These are phyloP conservation scores for Syngnathus acus DNA, from an alignment of 2,797 vertebrate species.

Conservation along the genomic window DNA sequence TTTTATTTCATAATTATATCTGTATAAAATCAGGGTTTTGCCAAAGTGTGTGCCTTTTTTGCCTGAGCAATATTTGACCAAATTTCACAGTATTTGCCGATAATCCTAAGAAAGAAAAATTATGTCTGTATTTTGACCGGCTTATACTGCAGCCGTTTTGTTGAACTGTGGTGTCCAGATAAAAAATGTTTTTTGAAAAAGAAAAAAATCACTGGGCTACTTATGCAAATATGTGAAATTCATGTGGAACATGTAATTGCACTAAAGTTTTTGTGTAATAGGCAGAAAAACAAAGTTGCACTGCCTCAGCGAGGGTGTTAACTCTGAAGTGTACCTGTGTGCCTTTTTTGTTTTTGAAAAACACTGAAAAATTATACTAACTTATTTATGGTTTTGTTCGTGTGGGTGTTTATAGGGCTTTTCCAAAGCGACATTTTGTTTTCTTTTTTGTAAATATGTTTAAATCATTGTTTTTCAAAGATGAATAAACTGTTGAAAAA, in stretches of 20 bases:
- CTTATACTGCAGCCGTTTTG: constrained; percentile 15
- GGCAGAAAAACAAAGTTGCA: constrained; percentile 55
- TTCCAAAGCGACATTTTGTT: constrained; percentile 81
- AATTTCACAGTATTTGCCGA: constrained; percentile 55
- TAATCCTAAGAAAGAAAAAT: constrained; percentile 46
- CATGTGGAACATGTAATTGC: constrained; percentile 72
- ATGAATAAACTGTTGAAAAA: constrained; percentile 84
- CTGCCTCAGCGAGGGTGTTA: constrained; percentile 64
- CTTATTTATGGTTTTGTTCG: constrained; percentile 88
- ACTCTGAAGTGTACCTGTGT: constrained; percentile 70
- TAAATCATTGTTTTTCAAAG: constrained; percentile 70
- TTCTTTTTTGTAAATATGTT: constrained; percentile 79
- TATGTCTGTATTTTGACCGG: constrained; percentile 20
- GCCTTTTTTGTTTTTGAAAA: constrained; percentile 73
- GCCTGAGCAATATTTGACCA: constrained; percentile 56
- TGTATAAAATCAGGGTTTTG: constrained; percentile 12
- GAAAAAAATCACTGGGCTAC: constrained; percentile 54
- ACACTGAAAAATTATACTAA: constrained; percentile 99
- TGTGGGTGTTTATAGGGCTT: constrained; percentile 69
- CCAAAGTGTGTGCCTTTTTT: constrained; percentile 56
- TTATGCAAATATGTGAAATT: constrained; percentile 69
- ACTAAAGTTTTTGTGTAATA: constrained; percentile 43
- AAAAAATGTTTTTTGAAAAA: constrained; percentile 37
- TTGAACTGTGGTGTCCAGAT: constrained; percentile 40
- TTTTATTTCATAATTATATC: constrained; percentile 10